These are phyloP conservation scores for Leucoraja erinaceus DNA, from an alignment of 2,113 vertebrate genomes.

Conservation along the genomic window DNA sequence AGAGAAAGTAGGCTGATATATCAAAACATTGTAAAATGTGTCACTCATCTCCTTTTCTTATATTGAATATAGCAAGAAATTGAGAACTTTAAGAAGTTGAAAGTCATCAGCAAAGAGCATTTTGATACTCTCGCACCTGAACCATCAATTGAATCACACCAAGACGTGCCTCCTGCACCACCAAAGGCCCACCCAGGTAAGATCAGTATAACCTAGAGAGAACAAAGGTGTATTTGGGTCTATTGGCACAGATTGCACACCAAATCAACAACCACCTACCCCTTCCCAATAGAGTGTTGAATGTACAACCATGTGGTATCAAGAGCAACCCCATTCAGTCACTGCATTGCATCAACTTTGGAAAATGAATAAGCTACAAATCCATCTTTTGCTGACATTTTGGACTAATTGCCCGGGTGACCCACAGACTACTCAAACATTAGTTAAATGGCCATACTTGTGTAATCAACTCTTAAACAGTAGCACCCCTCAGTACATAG, in stretches of 20 bases:
- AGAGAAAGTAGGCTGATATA: background rate
- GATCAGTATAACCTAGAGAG: background rate
- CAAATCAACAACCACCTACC: no score
- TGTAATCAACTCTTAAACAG: background rate
- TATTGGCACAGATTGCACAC: no score
- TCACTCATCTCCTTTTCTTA: background rate
- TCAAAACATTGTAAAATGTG: background rate
- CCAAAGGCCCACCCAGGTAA: constrained; percentile 52
- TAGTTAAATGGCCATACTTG: background rate
- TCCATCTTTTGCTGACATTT: background rate
- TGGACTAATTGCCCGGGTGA: background rate
- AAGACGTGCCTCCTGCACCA: constrained; percentile 60
- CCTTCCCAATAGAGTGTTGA: no score
- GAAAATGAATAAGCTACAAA: background rate
- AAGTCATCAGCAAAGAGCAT: constrained; percentile 76
- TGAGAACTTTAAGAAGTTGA: constrained; percentile 85
- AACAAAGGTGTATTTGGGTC: background rate
- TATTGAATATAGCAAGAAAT: constrained; percentile 63
- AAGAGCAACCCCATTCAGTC: background rate
- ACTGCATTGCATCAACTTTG: background rate
- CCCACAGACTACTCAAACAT: background rate
- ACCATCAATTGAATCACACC: constrained; percentile 57
- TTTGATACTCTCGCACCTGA: constrained; percentile 72
- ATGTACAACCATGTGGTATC: background rate
- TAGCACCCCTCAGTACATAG: background rate